Percentiles rank a stretch among this genome's conserved stretches.
These are phyloP conservation scores for Lampris megalopsis DNA, from an alignment of 2,113 vertebrate genomes.

Conservation along the genomic window DNA sequence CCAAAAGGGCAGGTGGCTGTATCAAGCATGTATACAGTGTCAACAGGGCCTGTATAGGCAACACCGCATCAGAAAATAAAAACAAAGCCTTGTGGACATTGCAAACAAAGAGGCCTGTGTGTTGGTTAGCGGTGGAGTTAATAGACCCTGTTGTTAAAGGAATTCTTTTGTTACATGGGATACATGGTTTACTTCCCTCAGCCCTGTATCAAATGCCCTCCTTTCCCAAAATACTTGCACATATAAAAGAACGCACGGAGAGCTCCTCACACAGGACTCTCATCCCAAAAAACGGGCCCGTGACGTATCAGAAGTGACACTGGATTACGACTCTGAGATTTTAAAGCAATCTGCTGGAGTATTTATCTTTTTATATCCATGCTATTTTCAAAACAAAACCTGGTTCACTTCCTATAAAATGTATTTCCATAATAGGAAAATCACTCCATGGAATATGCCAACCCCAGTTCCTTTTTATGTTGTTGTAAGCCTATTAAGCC, in stretches of 20 bases:
- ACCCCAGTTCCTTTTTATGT: conserved; percentile 51
- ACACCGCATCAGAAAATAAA: conserved; percentile 72
- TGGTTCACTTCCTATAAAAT: conserved; percentile 28
- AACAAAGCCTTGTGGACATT: conserved; percentile 81
- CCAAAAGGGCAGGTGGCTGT: conserved; percentile 75
- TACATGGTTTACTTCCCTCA: conserved; percentile 10
- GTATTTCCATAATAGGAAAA: conserved; percentile 55
- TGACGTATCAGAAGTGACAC: too few species aligned
- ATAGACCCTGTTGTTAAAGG: conserved; percentile 14
- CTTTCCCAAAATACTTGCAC: background rate
- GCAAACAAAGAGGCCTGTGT: conserved; percentile 72
- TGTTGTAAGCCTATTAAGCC: conserved; percentile 65
- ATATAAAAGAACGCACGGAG: background rate
- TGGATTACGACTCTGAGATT: too few species aligned
- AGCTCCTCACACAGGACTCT: background rate
- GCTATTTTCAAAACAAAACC: conserved; percentile 19
- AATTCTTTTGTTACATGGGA: conserved; percentile 19
- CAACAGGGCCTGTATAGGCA: conserved; percentile 83
- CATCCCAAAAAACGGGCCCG: too few species aligned
- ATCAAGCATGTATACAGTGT: conserved; percentile 77
- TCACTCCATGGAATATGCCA: conserved; percentile 54
- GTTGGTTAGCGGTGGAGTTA: conserved; percentile 23
- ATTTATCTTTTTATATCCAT: conserved; percentile 2
- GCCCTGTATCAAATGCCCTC: conserved; percentile 6
- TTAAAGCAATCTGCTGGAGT: background rate